Conservation (phyloP, 2,888 invertebrate genomes). For the Dryomyza anilis region DNA sequence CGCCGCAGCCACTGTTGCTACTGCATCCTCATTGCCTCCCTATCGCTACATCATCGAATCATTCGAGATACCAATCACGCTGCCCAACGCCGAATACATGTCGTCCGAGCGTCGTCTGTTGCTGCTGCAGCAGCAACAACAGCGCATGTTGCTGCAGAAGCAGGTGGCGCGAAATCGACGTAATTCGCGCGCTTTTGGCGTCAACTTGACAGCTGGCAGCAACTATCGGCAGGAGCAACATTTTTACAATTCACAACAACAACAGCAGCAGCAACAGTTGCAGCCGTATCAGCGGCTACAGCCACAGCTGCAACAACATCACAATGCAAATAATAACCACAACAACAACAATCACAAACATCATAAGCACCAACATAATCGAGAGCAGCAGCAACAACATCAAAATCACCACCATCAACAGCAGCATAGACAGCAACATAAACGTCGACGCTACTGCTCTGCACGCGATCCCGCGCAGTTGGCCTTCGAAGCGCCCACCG, state of each 20-base stretch:
- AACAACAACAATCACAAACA: constrained; percentile 34
- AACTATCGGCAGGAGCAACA: constrained; percentile 28
- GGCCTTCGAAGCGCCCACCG: constrained; percentile 70
- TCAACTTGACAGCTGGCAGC: constrained; percentile 29
- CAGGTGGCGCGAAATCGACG: constrained; percentile 54
- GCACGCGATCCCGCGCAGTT: constrained; percentile 70
- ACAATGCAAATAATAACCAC: constrained; percentile 29
- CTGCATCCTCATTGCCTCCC: constrained; percentile 24
- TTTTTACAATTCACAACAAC: constrained; percentile 25
- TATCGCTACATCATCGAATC: constrained; percentile 47
- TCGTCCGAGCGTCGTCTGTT: constrained; percentile 38
- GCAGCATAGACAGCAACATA: constrained; percentile 29
- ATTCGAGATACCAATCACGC: constrained; percentile 50
- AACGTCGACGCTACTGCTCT: constrained; percentile 63
- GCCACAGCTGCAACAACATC: constrained; percentile 14
- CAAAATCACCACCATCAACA: constrained; percentile 30
- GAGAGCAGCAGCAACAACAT: constrained; percentile 29
- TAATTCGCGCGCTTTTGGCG: constrained; percentile 44
- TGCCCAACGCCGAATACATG: constrained; percentile 32
- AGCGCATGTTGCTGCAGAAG: constrained; percentile 34
- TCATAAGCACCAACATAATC: constrained; percentile 41
- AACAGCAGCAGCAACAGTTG: constrained; percentile 29
- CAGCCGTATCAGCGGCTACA: constrained; percentile 15
- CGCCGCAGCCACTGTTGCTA: constrained; percentile 20
- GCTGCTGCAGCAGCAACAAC: constrained; percentile 31